Evolutionary conservation across 2,113 vertebrate species (phyloP).

Genomic region (Dolichallabes microphthalmus): DNA sequence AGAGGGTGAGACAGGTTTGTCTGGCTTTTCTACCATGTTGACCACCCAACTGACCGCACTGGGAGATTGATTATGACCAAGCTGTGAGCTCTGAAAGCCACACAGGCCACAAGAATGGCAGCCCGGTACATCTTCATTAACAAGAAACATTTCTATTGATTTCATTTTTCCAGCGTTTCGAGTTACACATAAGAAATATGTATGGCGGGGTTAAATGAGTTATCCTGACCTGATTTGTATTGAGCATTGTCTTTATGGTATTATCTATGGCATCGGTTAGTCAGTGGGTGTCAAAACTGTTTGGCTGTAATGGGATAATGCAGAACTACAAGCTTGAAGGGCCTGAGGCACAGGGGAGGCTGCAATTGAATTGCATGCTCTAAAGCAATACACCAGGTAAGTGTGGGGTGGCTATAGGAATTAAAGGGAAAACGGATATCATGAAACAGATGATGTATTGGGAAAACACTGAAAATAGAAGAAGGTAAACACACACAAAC

Average conservation of each 20-base stretch:
- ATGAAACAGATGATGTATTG: not conserved
- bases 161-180: slow-evolving; percentile 87
- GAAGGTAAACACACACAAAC: not conserved
- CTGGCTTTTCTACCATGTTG: slow-evolving; percentile 39
- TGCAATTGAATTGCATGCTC: slow-evolving; percentile 48
- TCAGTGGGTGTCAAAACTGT: slow-evolving; percentile 90
- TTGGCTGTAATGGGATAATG: slow-evolving; percentile 90
- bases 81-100: slow-evolving; percentile 78
- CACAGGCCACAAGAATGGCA: slow-evolving; percentile 75
- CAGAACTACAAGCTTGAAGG: slow-evolving; percentile 62
- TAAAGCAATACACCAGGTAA: slow-evolving; percentile 41
- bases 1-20: slow-evolving; percentile 19
- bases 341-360: slow-evolving; percentile 27
- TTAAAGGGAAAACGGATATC: slow-evolving; percentile 16
- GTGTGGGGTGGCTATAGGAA: slow-evolving; percentile 33
- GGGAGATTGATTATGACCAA: slow-evolving; percentile 73
- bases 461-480: not conserved
- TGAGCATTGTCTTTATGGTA: slow-evolving; percentile 82
- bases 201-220: slow-evolving; percentile 85
- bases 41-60: slow-evolving; percentile 52
- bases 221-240: slow-evolving; percentile 87
- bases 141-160: slow-evolving; percentile 92
- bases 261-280: slow-evolving; percentile 84
- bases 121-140: slow-evolving; percentile 91
- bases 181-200: slow-evolving; percentile 89